Conservation (phyloP, 2,888 invertebrate genomes). For the Sesia apiformis region DNA sequence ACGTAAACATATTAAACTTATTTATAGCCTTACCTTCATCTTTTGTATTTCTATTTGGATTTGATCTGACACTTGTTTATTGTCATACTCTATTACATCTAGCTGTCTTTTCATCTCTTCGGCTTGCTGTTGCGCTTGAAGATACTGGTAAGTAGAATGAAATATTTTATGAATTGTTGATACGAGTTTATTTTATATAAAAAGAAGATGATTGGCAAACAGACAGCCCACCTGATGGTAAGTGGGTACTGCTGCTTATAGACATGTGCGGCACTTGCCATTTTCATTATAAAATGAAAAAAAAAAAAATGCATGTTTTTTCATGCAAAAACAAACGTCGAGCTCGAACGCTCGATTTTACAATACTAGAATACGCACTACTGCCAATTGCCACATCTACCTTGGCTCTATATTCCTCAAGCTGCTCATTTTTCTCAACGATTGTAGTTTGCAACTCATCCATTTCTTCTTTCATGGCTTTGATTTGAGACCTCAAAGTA, state of each 20-base stretch:
- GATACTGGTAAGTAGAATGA: constrained; percentile 27
- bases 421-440: constrained; percentile 46
- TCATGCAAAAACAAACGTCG: no score
- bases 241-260: no score
- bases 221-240: no score
- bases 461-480: constrained; percentile 42
- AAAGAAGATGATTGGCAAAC: no score
- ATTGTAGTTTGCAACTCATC: constrained; percentile 46
- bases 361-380: no score
- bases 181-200: no score
- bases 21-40: constrained; percentile 43
- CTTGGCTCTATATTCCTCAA: constrained; percentile 55
- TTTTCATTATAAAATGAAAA: no score
- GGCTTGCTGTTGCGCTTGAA: constrained; percentile 58
- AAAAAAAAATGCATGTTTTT: no score
- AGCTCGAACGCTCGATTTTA: no score
- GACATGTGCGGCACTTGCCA: no score
- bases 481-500: constrained; percentile 37
- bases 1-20: neutral
- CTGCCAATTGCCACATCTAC: constrained; percentile 15
- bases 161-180: no score
- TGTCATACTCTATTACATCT: constrained; percentile 50
- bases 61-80: constrained; percentile 59
- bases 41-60: constrained; percentile 61
- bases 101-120: constrained; percentile 50